Evolutionary conservation across 30 jellyfish, hydroid and myxozoan genomes (phyloP).

Genomic region (Pelagia noctiluca): DNA sequence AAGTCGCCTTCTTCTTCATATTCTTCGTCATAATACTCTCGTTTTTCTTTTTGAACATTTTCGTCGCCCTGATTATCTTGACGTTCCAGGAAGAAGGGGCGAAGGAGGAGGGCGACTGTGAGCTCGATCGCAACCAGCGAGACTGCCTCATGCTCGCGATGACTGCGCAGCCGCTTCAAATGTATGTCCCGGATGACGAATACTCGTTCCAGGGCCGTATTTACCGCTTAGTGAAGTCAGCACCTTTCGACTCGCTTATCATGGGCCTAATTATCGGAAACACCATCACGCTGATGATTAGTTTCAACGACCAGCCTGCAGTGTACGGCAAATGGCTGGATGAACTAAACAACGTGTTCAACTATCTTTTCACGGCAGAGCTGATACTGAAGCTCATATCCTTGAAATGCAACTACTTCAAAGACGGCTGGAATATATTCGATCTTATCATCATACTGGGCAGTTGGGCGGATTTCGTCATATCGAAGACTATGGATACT

Average conservation of each 20-base stretch:
- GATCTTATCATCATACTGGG: constrained; percentile 84
- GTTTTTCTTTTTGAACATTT: constrained; percentile 80
- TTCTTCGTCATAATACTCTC: constrained; percentile 81
- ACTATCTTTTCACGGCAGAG: constrained; percentile 76
- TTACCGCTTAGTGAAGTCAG: constrained; percentile 78
- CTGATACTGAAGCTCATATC: constrained; percentile 74
- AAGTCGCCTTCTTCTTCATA: constrained; percentile 71
- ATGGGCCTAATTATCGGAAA: constrained; percentile 75
- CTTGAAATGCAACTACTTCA: constrained; percentile 75
- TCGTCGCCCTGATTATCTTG: constrained; percentile 82
- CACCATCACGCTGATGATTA: constrained; percentile 66
- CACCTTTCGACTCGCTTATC: constrained; percentile 71
- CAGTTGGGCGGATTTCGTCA: constrained; percentile 81
- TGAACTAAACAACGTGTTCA: constrained; percentile 57
- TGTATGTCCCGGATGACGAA: constrained; percentile 86
- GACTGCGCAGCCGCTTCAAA: constrained; percentile 77
- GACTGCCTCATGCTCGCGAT: constrained; percentile 81
- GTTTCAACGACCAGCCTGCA: constrained; percentile 71
- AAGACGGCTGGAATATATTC: constrained; percentile 85
- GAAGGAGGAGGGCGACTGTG: constrained; percentile 73
- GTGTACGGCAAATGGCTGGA: constrained; percentile 67
- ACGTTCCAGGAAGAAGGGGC: constrained; percentile 91
- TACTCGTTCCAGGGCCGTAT: constrained; percentile 75
- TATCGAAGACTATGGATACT: constrained; percentile 49
- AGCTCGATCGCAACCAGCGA: constrained; percentile 82